These are phyloP conservation scores for Aurelia aurita DNA, from an alignment of 30 jellyfish, hydroid and myxozoan genomes.

Conservation along the genomic window DNA sequence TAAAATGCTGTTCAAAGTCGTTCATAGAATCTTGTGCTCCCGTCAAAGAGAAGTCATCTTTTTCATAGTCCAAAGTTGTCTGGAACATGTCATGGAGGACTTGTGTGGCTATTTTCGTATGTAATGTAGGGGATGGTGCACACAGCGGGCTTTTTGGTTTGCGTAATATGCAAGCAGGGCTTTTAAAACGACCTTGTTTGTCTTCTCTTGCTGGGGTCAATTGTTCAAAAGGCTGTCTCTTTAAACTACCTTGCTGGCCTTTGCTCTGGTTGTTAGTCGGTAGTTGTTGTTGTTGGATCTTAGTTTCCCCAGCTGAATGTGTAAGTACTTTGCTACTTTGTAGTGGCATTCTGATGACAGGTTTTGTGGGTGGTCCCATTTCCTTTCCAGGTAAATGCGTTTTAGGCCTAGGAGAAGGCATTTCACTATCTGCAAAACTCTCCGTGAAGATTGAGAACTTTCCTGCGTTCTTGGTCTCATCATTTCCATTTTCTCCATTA, in stretches of 20 bases:
- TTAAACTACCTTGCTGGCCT: not conserved
- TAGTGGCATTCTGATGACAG: too few relatives aligned
- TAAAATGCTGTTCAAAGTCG: conserved; percentile 25
- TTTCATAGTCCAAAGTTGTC: conserved; percentile 57
- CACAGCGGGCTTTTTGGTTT: conserved; percentile 32
- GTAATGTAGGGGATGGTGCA: conserved; percentile 82
- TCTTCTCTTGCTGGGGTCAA: conserved; percentile 15
- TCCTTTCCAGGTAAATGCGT: not conserved
- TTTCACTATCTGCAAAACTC: conserved; percentile 2
- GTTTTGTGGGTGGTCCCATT: too few relatives aligned
- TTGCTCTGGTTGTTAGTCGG: not conserved
- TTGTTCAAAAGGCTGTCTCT: conserved; percentile 22
- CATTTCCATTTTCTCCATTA: not conserved
- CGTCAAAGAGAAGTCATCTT: conserved; percentile 36
- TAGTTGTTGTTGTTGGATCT: too few relatives aligned
- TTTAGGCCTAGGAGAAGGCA: conserved; percentile 10
- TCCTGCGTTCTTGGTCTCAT: not conserved
- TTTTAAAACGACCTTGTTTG: conserved; percentile 6
- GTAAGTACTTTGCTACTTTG: too few relatives aligned
- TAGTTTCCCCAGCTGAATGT: too few relatives aligned
- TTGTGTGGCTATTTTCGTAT: conserved; percentile 70
- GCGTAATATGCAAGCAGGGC: not conserved
- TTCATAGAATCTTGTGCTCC: conserved; percentile 6
- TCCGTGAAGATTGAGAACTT: conserved; percentile 8
- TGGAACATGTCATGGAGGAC: conserved; percentile 67